Percentiles rank a stretch among this genome's conserved stretches.
phyloP scores from a whole-genome alignment of 2,888 invertebrate genomes.

The Drosophila limbata region DNA sequence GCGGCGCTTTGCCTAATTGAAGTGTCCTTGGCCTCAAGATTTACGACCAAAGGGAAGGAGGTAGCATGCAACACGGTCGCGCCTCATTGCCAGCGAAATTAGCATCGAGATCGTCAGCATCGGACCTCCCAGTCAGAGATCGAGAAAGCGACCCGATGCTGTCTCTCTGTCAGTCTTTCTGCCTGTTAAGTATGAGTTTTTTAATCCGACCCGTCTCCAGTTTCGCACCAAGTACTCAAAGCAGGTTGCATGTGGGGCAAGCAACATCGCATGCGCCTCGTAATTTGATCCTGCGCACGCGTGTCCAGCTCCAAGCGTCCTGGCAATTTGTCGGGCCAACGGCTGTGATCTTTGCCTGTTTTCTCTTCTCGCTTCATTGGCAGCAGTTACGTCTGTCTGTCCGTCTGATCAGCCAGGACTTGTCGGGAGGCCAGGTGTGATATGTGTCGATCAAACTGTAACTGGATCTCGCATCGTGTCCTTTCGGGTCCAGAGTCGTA shows the following conservation, averaged over 20 bases:
- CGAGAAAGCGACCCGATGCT: conserved; percentile 37
- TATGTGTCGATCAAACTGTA: conserved; percentile 56
- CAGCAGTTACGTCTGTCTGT: conserved; percentile 50
- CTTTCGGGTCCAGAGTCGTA: conserved; percentile 36
- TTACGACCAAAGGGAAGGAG: conserved; percentile 44
- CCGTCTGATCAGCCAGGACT: conserved; percentile 42
- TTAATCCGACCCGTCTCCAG: conserved; percentile 56
- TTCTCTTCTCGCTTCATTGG: conserved; percentile 49
- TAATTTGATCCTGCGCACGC: conserved; percentile 70
- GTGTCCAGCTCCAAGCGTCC: conserved; percentile 59
- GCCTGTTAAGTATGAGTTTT: conserved; percentile 8
- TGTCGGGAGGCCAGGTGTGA: conserved; percentile 53
- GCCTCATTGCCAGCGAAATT: conserved; percentile 57
- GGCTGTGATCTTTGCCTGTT: conserved; percentile 73
- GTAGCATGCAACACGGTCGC: conserved; percentile 32
- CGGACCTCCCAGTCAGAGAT: conserved; percentile 43
- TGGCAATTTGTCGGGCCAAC: conserved; percentile 53
- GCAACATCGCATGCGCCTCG: conserved; percentile 58
- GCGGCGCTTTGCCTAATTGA: conserved; percentile 75
- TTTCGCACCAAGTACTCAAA: conserved; percentile 25
- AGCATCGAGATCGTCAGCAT: conserved; percentile 16
- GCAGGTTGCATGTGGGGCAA: conserved; percentile 22
- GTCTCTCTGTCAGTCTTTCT: conserved; percentile 12
- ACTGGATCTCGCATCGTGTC: conserved; percentile 41
- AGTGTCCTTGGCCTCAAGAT: conserved; percentile 62